Conservation (phyloP, 2,888 invertebrate genomes). For the Dasysyrphus albostriatus region DNA sequence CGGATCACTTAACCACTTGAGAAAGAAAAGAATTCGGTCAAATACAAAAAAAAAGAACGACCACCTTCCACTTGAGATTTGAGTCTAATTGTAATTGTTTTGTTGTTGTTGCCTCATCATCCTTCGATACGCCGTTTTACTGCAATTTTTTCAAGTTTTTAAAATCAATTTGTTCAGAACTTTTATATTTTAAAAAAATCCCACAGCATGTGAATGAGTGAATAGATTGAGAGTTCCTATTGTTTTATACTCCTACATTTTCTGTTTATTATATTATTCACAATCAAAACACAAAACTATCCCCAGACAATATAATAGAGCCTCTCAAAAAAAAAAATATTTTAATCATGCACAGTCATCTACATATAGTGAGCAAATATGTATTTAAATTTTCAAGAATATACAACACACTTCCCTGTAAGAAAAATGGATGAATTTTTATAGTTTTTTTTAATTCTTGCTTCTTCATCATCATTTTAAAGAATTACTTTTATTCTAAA, state of each 20-base stretch:
- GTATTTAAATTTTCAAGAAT: conserved; percentile 10
- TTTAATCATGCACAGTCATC: conserved; percentile 40
- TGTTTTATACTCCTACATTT: conserved; percentile 16
- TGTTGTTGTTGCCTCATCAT: not conserved
- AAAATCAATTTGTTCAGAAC: not conserved
- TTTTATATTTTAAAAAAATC: not conserved
- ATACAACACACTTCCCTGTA: conserved; percentile 18
- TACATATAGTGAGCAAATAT: not conserved
- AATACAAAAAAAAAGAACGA: conserved; percentile 10
- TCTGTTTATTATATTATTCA: conserved; percentile 9
- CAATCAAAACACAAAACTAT: conserved; percentile 26
- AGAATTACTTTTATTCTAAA: conserved; percentile 23
- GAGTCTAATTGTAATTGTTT: not conserved
- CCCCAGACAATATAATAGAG: conserved; percentile 1
- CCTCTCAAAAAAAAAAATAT: not conserved
- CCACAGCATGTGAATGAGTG: not conserved
- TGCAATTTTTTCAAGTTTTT: not conserved
- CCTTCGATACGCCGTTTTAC: not conserved
- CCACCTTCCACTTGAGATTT: conserved; percentile 28
- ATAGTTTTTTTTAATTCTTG: conserved; percentile 39
- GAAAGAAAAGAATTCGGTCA: conserved; percentile 19
- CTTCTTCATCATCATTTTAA: conserved; percentile 10
- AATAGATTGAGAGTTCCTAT: not conserved
- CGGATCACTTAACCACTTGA: conserved; percentile 9
- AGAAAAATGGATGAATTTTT: conserved; percentile 26